Conservation (phyloP, 2,888 invertebrate species). For the Anaspis maculata region DNA sequence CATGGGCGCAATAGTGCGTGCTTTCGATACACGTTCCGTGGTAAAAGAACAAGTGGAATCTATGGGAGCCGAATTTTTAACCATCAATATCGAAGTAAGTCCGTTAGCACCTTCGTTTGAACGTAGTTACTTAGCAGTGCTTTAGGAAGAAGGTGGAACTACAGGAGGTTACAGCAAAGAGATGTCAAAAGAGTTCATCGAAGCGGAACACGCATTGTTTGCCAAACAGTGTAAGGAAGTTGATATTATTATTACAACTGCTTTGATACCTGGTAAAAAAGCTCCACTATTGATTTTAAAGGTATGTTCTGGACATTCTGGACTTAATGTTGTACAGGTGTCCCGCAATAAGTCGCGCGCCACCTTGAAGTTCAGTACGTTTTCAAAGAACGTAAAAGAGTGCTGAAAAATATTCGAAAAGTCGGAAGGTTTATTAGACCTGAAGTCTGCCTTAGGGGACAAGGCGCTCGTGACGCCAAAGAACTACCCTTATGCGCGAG, state of each 20-base stretch:
- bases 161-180: conserved; percentile 77
- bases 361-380: too few species aligned
- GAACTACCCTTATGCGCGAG: too few species aligned
- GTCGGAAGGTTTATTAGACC: too few species aligned
- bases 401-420: too few species aligned
- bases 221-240: conserved; percentile 80
- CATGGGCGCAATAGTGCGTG: conserved; percentile 84
- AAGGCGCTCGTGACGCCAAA: too few species aligned
- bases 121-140: conserved; percentile 4
- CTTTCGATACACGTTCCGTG: conserved; percentile 78
- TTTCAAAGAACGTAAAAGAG: too few species aligned
- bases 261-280: conserved; percentile 78
- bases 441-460: too few species aligned
- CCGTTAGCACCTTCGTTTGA: neutral
- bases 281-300: conserved; percentile 74
- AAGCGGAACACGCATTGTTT: conserved; percentile 77
- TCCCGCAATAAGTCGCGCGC: too few species aligned
- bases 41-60: conserved; percentile 81
- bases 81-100: conserved; percentile 63
- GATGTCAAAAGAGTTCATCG: conserved; percentile 78
- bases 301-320: too few species aligned
- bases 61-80: conserved; percentile 80
- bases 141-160: conserved; percentile 61
- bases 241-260: conserved; percentile 83
- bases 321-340: neutral